Evolutionary conservation across 2,113 vertebrate species (phyloP).

Genomic region (Bombycilla garrulus): DNA sequence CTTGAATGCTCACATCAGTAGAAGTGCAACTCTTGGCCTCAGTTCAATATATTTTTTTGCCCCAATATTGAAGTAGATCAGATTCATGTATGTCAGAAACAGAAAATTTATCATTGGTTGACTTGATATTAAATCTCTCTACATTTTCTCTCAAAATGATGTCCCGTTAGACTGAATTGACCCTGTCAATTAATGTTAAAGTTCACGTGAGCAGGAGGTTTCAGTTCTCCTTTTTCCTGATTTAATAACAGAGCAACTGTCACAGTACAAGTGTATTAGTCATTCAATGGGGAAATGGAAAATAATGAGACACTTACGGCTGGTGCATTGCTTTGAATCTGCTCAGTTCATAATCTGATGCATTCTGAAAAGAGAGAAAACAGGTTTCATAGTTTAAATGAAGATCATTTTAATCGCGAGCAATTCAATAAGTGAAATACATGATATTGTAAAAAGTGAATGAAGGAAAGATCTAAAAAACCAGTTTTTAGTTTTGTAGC

Average conservation of each 20-base stretch:
- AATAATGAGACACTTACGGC: constrained; percentile 75
- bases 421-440: not conserved
- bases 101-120: not conserved
- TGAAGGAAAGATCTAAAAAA: not conserved
- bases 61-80: not conserved
- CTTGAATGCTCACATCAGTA: not conserved
- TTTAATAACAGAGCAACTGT: not conserved
- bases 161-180: not conserved
- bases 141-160: not conserved
- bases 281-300: not conserved
- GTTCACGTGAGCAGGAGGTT: not conserved
- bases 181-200: not conserved
- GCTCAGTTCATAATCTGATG: constrained; percentile 74
- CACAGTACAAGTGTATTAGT: not conserved
- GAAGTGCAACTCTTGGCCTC: not conserved
- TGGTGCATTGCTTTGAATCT: constrained; percentile 79
- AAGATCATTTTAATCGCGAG: not conserved
- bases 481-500: not conserved
- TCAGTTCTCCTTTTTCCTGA: not conserved
- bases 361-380: constrained; percentile 71
- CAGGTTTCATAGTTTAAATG: not conserved
- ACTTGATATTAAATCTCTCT: not conserved
- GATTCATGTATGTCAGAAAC: not conserved
- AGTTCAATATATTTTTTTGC: not conserved
- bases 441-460: not conserved